Evolutionary conservation across 2,888 invertebrate species (phyloP).

Genomic region (Harpalus rufipes): DNA sequence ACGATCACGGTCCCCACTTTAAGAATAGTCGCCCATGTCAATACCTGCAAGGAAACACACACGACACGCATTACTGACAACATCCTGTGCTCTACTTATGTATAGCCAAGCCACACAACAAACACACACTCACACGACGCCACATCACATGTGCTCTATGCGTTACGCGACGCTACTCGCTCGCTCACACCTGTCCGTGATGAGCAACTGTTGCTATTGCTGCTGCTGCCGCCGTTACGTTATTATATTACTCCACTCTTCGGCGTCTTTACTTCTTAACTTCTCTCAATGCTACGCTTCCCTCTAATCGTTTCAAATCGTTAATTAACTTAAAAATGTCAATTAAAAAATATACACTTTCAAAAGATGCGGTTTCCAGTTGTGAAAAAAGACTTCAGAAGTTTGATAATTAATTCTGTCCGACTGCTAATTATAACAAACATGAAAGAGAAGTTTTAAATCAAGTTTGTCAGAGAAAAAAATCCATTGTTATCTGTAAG

Average conservation of each 20-base stretch:
- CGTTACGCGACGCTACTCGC: constrained; percentile 23
- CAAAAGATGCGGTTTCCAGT: constrained; percentile 66
- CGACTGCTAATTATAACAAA: constrained; percentile 67
- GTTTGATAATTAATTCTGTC: constrained; percentile 67
- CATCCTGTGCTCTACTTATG: constrained; percentile 3
- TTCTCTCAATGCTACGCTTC: constrained; percentile 7
- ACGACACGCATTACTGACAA: constrained; percentile 18
- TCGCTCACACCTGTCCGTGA: constrained; percentile 61
- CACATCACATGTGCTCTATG: not conserved
- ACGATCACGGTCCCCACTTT: constrained; percentile 80
- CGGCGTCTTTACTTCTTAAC: not conserved
- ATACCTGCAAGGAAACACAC: constrained; percentile 74
- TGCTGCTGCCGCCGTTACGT: constrained; percentile 1
- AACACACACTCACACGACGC: not conserved
- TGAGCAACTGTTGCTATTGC: constrained; percentile 59
- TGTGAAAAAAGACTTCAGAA: constrained; percentile 63
- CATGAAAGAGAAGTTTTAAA: constrained; percentile 67
- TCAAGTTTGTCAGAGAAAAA: constrained; percentile 67
- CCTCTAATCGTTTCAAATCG: constrained; percentile 60
- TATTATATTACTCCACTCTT: too few species aligned
- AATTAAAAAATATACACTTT: constrained; percentile 67
- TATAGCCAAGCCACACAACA: too few species aligned
- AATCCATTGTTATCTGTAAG: constrained; percentile 67
- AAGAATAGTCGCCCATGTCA: constrained; percentile 79
- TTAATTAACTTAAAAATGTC: constrained; percentile 67